Evolutionary conservation across 1,140 invertebrate genomes (phyloP), one percentile per base, ranked within the genome.

Genomic region (Megathymus violae): DNA sequence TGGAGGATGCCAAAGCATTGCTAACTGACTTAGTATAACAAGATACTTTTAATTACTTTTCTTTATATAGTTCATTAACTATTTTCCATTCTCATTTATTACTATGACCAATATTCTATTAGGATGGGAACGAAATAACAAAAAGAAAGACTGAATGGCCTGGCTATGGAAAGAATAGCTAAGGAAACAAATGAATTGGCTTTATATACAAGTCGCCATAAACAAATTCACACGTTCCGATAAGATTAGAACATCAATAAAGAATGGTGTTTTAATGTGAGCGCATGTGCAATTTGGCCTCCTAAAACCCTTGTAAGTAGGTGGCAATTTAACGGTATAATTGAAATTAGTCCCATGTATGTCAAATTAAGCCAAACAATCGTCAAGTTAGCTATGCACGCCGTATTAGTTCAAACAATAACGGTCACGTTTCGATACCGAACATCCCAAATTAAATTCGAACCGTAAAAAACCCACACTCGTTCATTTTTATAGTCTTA

Each of bases 341-440:
- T 44, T 56, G 25, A 56, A 56, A 56, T 56, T 56, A 44, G 52
- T 58, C 54, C 54, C 54, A 46, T 46, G 41, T 46, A 46, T 17
- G 54, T 25, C 54, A 46, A 34, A 46, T 58, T 46, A 46, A 58
- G 54, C 25, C 54, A 46, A 46, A 58, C 54, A 58, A 58, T 58
- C 27, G 54, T 17, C 54, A 34, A 22, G 27, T 58, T 46, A 46
- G 54, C 41, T 46, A 46, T 58, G 54, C 54, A 36, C 44, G 25
- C 25, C 54, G 41, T 58, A 46, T 58, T 58, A 41, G 22, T 27
- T 15, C 46, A 44, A 46, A 46, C 43, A 58, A 69, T 71, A 77
- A 72, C 71, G 69, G 68, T 72, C 31, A 15, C 27, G 54, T 31
- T 22, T 16, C 54, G 54, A 58, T 58, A 58, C 54, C 25, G 27